phyloP scores from a whole-genome alignment of 2,888 invertebrate genomes.

The Brachypalpus laphriformis region DNA sequence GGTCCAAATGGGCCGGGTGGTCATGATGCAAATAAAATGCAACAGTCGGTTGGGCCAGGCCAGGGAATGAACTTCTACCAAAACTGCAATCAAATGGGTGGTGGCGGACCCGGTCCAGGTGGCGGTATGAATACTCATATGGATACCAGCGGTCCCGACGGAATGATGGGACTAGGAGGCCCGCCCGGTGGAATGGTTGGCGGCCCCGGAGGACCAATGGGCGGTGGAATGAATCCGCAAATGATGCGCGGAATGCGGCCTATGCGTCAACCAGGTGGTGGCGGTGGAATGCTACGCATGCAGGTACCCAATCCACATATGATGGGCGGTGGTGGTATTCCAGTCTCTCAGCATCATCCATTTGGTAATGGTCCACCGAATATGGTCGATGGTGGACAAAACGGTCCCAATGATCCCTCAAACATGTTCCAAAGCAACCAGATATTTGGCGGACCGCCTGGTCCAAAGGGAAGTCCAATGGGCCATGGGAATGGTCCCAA shows the following conservation, averaged over 20 bases:
- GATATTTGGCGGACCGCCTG: constrained; percentile 75
- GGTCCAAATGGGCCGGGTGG: constrained; percentile 74
- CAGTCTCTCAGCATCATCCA: constrained; percentile 79
- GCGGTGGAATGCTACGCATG: constrained; percentile 76
- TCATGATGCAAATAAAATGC: constrained; percentile 74
- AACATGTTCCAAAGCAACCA: constrained; percentile 74
- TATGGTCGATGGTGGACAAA: constrained; percentile 75
- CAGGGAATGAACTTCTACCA: constrained; percentile 79
- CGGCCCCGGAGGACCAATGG: constrained; percentile 79
- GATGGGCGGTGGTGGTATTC: constrained; percentile 70
- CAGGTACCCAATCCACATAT: constrained; percentile 76
- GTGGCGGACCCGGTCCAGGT: constrained; percentile 78
- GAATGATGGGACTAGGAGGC: constrained; percentile 71
- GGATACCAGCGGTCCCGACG: constrained; percentile 77
- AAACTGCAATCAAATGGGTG: constrained; percentile 81
- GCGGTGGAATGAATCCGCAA: constrained; percentile 77
- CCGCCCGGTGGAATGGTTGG: constrained; percentile 75
- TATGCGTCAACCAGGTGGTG: constrained; percentile 83
- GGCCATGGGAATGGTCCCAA: constrained; percentile 77
- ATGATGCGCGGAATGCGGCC: constrained; percentile 84
- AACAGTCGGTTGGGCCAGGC: constrained; percentile 66
- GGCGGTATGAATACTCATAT: constrained; percentile 80
- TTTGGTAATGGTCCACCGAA: constrained; percentile 76
- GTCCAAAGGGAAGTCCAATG: constrained; percentile 72
- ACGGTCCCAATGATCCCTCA: constrained; percentile 74